Conservation (phyloP, 1,140 invertebrate species). For the Tachypleus tridentatus region DNA sequence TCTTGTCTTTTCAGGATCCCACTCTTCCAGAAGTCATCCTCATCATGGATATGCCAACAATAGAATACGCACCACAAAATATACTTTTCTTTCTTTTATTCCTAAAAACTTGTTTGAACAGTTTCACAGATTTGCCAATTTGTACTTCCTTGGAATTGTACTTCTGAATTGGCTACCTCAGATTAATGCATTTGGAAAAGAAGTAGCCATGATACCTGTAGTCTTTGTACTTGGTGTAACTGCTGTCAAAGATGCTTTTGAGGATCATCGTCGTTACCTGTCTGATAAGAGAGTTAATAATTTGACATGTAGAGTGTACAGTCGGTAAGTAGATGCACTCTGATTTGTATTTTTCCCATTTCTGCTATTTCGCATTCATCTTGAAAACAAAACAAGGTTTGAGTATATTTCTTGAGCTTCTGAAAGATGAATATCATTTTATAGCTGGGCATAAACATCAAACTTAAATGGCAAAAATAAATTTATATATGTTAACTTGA, state of each 20-base stretch:
- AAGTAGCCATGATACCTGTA: conserved; percentile 88
- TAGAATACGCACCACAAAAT: conserved; percentile 85
- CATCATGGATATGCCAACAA: conserved; percentile 66
- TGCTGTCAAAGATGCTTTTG: conserved; percentile 91
- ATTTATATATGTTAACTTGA: too few species aligned
- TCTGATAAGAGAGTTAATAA: conserved; percentile 92
- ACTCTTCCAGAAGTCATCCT: conserved; percentile 44
- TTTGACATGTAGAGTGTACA: conserved; percentile 77
- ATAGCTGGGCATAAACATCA: too few species aligned
- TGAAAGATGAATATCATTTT: too few species aligned
- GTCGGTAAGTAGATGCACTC: conserved; percentile 51
- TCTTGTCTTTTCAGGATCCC: too few species aligned
- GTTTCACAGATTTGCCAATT: conserved; percentile 92
- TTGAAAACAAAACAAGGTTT: too few species aligned
- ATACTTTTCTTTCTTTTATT: conserved; percentile 83
- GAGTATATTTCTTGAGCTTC: too few species aligned
- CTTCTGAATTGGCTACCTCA: conserved; percentile 87
- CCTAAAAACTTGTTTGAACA: conserved; percentile 96
- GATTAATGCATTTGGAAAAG: conserved; percentile 91
- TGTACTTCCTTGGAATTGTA: conserved; percentile 96
- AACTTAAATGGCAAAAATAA: too few species aligned
- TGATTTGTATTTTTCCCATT: too few species aligned
- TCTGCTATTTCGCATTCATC: too few species aligned
- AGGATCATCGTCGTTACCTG: conserved; percentile 75
- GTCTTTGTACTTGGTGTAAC: conserved; percentile 92